Base-by-base conservation (phyloP, 2,113 vertebrate species). In the Nothobranchius furzeri region DNA sequence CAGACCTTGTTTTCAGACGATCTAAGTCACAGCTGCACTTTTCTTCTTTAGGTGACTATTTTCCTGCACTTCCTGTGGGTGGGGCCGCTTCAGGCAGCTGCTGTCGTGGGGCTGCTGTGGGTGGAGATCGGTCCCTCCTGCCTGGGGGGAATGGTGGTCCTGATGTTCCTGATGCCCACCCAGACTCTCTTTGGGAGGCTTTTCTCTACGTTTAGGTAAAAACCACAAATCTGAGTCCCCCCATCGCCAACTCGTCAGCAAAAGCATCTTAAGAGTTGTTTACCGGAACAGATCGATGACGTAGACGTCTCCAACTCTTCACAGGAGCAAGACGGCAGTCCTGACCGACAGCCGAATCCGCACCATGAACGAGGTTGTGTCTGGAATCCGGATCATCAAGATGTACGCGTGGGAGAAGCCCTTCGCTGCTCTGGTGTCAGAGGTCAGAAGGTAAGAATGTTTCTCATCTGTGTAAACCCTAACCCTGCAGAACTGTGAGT, bases 351-450 rank as follows among this genome's bases (percentile, higher is more conserved):
- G 37, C 79, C 92, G 97, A 58, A 98, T 99, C 83, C 94, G 96
- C 58, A 98, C 90, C 12, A 99, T 99, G 97, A 99, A 97, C 65
- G 97, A 99, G 75, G 97, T 99, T 13, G 95, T 99, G 84, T 94
- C 95, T 0, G 97, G 97, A 9, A 98, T 98, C 46, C 92, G 95
- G 79, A 98, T 99, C 79, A 99, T 99, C 72, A 99, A 99, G 89
- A 99, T 99, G 97, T 99, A 99, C 12, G 95, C 96, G 0, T 99
- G 97, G 97, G 97, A 99, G 79, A 96, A 94, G 46, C 93, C 96
- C 0, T 98, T 99, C 76, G 84, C 95, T 0, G 89, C 94, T 15
- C 92, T 98, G 64, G 93, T 99, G 45, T 83, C 87, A 58, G 87
- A 83, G 12, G 89, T 97, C 79, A 92, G 96, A 90, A 95, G 93